A percentile compares a stretch with the other conserved stretches of the same genome.
These are phyloP conservation scores for Rhamnusium bicolor DNA, from an alignment of 2,888 invertebrate species.

Conservation along the genomic window DNA sequence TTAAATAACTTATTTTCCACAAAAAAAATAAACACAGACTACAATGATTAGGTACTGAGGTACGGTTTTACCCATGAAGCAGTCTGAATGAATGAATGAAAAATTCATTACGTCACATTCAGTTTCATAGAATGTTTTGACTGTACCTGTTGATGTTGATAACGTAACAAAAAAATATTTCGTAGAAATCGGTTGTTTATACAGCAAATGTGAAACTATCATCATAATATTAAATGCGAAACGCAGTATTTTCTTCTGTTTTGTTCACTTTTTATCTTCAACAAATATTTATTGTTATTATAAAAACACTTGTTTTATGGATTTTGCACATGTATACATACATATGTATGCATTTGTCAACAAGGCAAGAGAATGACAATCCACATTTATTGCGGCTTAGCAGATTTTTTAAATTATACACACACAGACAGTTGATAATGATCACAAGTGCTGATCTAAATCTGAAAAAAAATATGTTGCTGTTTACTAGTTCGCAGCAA, in stretches of 20 bases:
- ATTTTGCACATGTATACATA: constrained; percentile 33
- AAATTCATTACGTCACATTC: background rate
- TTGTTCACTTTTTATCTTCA: constrained; percentile 30
- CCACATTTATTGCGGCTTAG: background rate
- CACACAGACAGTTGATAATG: constrained; percentile 7
- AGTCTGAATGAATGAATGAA: background rate
- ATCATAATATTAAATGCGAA: constrained; percentile 19
- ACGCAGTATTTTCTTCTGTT: constrained; percentile 24
- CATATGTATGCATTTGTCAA: constrained; percentile 28
- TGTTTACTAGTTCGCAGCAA: background rate
- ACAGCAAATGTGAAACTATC: constrained; percentile 11
- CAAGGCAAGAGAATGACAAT: constrained; percentile 20
- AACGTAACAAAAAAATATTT: constrained; percentile 18
- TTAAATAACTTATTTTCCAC: background rate
- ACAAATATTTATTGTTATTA: constrained; percentile 42
- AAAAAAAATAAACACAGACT: background rate
- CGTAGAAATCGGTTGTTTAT: constrained; percentile 12
- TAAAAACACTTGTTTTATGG: constrained; percentile 40
- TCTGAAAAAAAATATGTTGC: background rate
- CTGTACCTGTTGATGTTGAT: background rate
- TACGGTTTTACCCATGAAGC: background rate
- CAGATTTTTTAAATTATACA: constrained; percentile 17
- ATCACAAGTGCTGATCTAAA: background rate
- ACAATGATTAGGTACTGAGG: too few species aligned
- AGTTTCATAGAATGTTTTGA: background rate